These are phyloP conservation scores for Pygoscelis antarcticus DNA, from an alignment of 2,113 vertebrate species.

Conservation along the genomic window DNA sequence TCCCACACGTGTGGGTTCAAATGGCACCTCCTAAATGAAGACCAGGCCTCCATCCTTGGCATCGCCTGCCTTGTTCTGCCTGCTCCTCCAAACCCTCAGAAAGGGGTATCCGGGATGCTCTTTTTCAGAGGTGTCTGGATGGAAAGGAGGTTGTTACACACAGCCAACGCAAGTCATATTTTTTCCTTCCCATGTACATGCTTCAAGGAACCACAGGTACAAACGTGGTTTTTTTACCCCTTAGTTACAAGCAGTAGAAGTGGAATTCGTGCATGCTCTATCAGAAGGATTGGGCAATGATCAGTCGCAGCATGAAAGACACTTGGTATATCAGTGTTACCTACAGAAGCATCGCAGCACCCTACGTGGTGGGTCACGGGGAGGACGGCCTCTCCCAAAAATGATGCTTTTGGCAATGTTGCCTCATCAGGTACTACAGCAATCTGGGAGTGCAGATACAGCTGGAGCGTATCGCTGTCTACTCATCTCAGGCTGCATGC, in stretches of 20 bases:
- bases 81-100: neutral
- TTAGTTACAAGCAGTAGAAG: neutral
- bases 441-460: constrained; percentile 47
- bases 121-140: neutral
- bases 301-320: neutral
- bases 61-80: neutral
- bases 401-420: neutral
- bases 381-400: neutral
- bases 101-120: neutral
- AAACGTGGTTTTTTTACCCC: neutral
- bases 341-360: constrained; percentile 17
- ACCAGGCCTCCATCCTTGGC: neutral
- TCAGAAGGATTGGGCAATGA: neutral
- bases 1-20: neutral
- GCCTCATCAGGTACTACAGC: constrained; percentile 34
- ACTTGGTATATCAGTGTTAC: neutral
- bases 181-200: neutral
- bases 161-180: neutral
- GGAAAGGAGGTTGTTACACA: neutral
- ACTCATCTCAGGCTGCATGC: constrained; percentile 63
- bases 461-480: constrained; percentile 21
- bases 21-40: neutral
- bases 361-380: neutral
- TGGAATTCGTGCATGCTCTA: constrained; percentile 10
- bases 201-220: neutral